These are phyloP conservation scores for Thaumatotibia leucotreta DNA, from an alignment of 1,140 invertebrate species.

Conservation along the genomic window DNA sequence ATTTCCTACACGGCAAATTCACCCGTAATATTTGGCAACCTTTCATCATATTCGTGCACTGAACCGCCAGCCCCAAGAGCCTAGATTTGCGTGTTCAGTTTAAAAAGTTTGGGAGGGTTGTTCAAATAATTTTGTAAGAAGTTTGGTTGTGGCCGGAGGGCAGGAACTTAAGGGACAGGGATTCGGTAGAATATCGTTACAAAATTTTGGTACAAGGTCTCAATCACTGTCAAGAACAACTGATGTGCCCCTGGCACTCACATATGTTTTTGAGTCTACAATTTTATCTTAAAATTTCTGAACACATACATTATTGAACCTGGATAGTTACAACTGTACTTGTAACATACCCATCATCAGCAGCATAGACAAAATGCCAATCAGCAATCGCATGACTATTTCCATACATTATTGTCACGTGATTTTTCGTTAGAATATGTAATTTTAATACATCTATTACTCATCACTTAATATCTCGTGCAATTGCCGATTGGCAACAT, in stretches of 20 bases:
- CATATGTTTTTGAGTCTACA: background rate
- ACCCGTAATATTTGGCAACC: slow-evolving; percentile 23
- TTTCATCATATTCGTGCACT: slow-evolving; percentile 27
- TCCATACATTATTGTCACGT: no score
- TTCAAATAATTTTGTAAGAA: slow-evolving; percentile 69
- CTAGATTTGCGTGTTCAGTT: slow-evolving; percentile 39
- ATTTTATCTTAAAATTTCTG: no score
- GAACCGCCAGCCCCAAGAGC: slow-evolving; percentile 26
- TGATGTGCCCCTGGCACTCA: background rate
- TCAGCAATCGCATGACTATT: no score
- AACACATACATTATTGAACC: no score
- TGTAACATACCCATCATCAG: no score
- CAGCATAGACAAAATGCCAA: no score
- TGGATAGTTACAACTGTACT: no score
- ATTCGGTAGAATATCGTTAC: background rate
- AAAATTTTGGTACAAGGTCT: background rate
- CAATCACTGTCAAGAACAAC: background rate
- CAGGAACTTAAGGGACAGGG: slow-evolving; percentile 41
- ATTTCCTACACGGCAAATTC: slow-evolving; percentile 27
- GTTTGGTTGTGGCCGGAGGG: slow-evolving; percentile 56
- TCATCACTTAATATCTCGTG: no score
- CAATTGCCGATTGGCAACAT: no score
- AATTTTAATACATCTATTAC: no score
- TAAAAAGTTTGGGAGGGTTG: slow-evolving; percentile 37
- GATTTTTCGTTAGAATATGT: no score